A percentile compares a stretch with the other conserved stretches of the same genome.
phyloP scores from a whole-genome alignment of 2,113 vertebrate species.

The Motacilla alba region DNA sequence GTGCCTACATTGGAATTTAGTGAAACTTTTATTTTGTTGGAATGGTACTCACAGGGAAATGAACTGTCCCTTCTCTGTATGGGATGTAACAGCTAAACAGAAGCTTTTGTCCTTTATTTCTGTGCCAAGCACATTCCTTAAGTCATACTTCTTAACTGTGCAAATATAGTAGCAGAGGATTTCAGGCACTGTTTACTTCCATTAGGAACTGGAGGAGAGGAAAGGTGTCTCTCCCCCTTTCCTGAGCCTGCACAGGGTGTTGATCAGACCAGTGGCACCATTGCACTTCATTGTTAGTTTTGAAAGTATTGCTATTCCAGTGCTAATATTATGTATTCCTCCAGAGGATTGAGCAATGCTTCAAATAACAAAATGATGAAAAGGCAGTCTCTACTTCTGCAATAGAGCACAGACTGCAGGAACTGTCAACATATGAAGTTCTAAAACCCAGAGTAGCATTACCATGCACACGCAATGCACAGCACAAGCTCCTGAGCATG shows the following conservation, averaged over 20 bases:
- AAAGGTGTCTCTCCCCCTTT: not conserved
- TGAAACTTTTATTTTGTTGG: not conserved
- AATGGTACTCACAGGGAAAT: not conserved
- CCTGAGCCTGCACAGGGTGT: too few species aligned
- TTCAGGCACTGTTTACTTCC: not conserved
- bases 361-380: not conserved
- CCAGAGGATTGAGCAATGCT: not conserved
- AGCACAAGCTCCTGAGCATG: not conserved
- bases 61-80: not conserved
- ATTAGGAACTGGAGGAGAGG: not conserved
- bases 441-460: not conserved
- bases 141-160: not conserved
- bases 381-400: not conserved
- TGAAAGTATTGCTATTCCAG: not conserved
- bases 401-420: not conserved
- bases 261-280: not conserved
- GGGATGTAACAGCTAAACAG: not conserved
- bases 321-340: not conserved
- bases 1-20: not conserved
- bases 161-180: not conserved
- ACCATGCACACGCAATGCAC: not conserved
- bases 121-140: not conserved
- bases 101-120: not conserved
- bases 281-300: accelerated
- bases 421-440: not conserved